phyloP scores from a whole-genome alignment of 2,113 vertebrate species.

The Rhegmatorhina hoffmannsi region DNA sequence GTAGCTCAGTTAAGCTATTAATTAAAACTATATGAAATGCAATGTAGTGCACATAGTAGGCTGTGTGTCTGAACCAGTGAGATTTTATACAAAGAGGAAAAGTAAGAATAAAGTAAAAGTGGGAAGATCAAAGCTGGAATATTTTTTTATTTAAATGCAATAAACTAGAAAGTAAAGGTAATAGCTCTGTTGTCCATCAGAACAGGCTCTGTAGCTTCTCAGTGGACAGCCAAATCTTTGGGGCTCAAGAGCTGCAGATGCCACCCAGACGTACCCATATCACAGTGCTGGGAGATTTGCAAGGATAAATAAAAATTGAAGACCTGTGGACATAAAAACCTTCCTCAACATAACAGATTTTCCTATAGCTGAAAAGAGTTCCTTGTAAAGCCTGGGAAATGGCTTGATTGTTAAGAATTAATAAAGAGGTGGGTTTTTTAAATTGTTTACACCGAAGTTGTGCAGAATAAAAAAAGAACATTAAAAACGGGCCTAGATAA shows the following conservation, averaged over 20 bases:
- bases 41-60: not conserved
- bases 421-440: not conserved
- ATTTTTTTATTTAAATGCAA: not conserved
- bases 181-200: not conserved
- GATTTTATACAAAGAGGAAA: not conserved
- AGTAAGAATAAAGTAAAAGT: not conserved
- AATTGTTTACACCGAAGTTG: not conserved
- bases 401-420: not conserved
- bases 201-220: not conserved
- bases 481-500: not conserved
- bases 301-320: not conserved
- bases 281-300: not conserved
- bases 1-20: conserved; percentile 5
- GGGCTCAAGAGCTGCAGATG: not conserved
- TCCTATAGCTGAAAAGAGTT: not conserved
- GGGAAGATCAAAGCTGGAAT: not conserved
- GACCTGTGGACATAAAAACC: not conserved
- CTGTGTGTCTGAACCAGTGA: not conserved
- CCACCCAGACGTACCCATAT: not conserved
- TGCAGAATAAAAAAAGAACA: not conserved
- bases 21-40: conserved; percentile 20
- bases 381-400: not conserved
- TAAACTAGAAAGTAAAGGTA: not conserved
- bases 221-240: not conserved
- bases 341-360: not conserved